phyloP scores from a whole-genome alignment of 2,888 invertebrate genomes.

The Dusona sp. region DNA sequence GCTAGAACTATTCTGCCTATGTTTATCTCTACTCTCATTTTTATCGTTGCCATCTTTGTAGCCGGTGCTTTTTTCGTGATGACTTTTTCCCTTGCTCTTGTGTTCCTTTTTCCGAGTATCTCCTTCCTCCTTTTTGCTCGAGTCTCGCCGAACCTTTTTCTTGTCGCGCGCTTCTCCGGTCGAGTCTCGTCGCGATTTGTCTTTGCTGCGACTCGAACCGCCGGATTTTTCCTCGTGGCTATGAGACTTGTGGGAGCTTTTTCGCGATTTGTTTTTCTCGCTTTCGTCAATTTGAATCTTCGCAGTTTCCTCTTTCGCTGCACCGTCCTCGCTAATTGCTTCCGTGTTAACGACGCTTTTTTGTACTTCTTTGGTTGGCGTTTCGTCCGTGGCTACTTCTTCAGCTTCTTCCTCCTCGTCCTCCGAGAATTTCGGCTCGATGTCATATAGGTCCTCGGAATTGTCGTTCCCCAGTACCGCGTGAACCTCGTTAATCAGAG shows the following conservation, averaged over 20 bases:
- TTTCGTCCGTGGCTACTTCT: slow-evolving; percentile 30
- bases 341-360: slow-evolving; percentile 5
- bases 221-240: slow-evolving; percentile 48
- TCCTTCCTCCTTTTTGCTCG: slow-evolving; percentile 61
- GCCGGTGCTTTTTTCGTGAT: slow-evolving; percentile 64
- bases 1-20: slow-evolving; percentile 74
- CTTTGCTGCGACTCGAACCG: slow-evolving; percentile 58
- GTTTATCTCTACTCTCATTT: slow-evolving; percentile 82
- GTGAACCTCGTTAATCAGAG: slow-evolving; percentile 62
- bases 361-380: slow-evolving; percentile 76
- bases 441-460: slow-evolving; percentile 75
- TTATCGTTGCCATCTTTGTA: slow-evolving; percentile 73
- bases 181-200: slow-evolving; percentile 64
- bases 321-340: slow-evolving; percentile 10
- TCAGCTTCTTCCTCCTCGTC: slow-evolving; percentile 70
- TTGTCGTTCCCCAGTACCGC: slow-evolving; percentile 66
- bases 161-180: slow-evolving; percentile 55
- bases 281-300: slow-evolving; percentile 40
- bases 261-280: slow-evolving; percentile 41
- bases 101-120: slow-evolving; percentile 69
- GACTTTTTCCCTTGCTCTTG: slow-evolving; percentile 67
- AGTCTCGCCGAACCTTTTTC: slow-evolving; percentile 26
- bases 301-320: slow-evolving; percentile 26
- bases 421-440: slow-evolving; percentile 81
- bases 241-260: slow-evolving; percentile 42